These are phyloP conservation scores for Dynastes grantii DNA, from an alignment of 2,888 invertebrate genomes.

Conservation along the genomic window DNA sequence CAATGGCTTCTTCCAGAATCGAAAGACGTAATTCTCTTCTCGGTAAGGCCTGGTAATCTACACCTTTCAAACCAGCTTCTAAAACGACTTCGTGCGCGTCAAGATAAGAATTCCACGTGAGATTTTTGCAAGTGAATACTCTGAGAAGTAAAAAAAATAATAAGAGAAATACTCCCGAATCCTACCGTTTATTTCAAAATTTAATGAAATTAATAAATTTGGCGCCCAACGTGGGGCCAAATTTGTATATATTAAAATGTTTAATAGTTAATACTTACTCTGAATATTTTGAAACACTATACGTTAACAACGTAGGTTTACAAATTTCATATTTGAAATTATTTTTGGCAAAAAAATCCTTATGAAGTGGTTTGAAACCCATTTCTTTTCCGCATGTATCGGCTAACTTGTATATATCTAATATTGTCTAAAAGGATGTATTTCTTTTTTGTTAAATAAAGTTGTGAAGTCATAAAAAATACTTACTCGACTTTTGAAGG, in stretches of 20 bases:
- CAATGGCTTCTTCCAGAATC: slow-evolving; percentile 74
- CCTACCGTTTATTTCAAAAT: too few relatives aligned
- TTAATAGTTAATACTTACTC: slow-evolving; percentile 63
- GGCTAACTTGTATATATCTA: slow-evolving; percentile 72
- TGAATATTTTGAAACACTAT: slow-evolving; percentile 67
- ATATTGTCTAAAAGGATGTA: slow-evolving; percentile 68
- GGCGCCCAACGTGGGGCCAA: too few relatives aligned
- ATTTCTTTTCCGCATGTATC: slow-evolving; percentile 70
- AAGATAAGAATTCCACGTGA: slow-evolving; percentile 72
- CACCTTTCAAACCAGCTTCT: slow-evolving; percentile 58
- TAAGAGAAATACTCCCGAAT: too few relatives aligned
- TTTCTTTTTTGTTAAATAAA: too few relatives aligned
- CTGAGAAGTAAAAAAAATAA: slow-evolving; percentile 56
- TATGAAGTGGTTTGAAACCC: slow-evolving; percentile 71
- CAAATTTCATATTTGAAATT: slow-evolving; percentile 70
- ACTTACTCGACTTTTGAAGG: slow-evolving; percentile 61
- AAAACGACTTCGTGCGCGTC: slow-evolving; percentile 73
- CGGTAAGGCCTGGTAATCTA: slow-evolving; percentile 60
- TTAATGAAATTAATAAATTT: too few relatives aligned
- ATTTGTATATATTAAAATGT: background rate
- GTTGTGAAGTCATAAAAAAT: background rate
- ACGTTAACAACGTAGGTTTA: slow-evolving; percentile 68
- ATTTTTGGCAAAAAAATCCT: slow-evolving; percentile 71
- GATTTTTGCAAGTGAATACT: slow-evolving; percentile 71
- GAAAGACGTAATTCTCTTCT: slow-evolving; percentile 63